Evolutionary conservation across 2,113 vertebrate species (phyloP).

Genomic region (Notechis scutatus): DNA sequence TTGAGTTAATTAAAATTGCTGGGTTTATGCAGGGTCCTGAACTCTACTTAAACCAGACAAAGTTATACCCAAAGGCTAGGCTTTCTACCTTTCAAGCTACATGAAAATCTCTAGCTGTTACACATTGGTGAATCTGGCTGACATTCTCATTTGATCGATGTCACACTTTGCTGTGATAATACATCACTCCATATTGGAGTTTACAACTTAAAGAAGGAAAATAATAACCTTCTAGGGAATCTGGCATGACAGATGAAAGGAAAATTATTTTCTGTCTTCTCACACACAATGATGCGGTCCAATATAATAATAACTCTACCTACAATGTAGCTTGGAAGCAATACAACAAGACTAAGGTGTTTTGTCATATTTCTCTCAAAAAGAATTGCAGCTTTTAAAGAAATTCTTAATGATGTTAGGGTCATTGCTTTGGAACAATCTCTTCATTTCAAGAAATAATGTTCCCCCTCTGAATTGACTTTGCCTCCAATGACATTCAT

Average conservation of each 20-base stretch:
- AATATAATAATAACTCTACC: neutral
- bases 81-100: conserved; percentile 20
- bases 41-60: conserved; percentile 4
- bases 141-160: conserved; percentile 1
- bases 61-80: conserved; percentile 41
- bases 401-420: neutral
- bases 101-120: conserved; percentile 8
- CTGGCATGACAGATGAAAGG: neutral
- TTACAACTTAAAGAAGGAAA: neutral
- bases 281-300: neutral
- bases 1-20: conserved; percentile 60
- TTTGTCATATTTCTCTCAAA: neutral
- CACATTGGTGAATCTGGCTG: neutral
- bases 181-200: neutral
- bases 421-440: neutral
- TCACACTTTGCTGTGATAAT: neutral
- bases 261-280: neutral
- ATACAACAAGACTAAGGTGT: neutral
- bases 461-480: neutral
- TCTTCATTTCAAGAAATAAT: neutral
- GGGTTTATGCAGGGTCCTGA: conserved; percentile 37
- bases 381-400: neutral
- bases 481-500: neutral
- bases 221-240: neutral
- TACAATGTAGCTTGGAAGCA: neutral